Base-by-base conservation (phyloP, 1,140 invertebrate genomes). In the Lepidurus arcticus region DNA sequence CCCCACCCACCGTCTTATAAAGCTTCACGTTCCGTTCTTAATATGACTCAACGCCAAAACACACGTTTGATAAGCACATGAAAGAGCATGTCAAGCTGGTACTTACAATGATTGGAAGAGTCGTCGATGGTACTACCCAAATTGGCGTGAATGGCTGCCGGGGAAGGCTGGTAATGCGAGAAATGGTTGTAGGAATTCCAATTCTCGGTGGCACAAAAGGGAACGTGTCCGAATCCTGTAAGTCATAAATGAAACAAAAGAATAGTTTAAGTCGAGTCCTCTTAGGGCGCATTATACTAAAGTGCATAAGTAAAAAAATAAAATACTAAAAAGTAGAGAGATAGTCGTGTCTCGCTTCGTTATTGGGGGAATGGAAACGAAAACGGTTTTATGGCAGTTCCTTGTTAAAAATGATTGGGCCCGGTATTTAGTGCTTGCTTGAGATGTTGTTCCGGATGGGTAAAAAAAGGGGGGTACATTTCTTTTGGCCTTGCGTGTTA, bases 91-190 rank as follows among this genome's bases (percentile, higher is more conserved):
- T 65, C 16, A 65, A 65, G 53, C 21, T 65, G 53, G 21, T 21
- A 65, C 53, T 65, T 65, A 65, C 53, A 65, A 65, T 65, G 53
- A 65, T 65, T 65, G 53, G 53, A 65, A 65, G 53, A 65, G 53
- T 65, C 21, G 21, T 65, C 53, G 53, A 65, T 65, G 53, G 53
- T n/a, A 21, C 21, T 65, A 21, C 53, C 53, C 53, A 65, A 65
- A 21, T 65, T 65, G 53, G 53, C 53, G 53, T 65, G 53, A 65
- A 65, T 65, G 16, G 53, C 53, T 21, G 53, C 53, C 21, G 53
- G 53, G 13, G 53, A 65, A 7, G 53, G 53, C 53, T 65, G 53
- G 21, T 65, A 65, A 65, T 65, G 53, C 53, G 53, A 65, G 53
- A 65, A 65, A 65, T 65, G 53, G 53, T 21, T 65, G 53, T 65